Evolutionary conservation across 2,888 invertebrate genomes (phyloP).

Genomic region (Amitus sp.): DNA sequence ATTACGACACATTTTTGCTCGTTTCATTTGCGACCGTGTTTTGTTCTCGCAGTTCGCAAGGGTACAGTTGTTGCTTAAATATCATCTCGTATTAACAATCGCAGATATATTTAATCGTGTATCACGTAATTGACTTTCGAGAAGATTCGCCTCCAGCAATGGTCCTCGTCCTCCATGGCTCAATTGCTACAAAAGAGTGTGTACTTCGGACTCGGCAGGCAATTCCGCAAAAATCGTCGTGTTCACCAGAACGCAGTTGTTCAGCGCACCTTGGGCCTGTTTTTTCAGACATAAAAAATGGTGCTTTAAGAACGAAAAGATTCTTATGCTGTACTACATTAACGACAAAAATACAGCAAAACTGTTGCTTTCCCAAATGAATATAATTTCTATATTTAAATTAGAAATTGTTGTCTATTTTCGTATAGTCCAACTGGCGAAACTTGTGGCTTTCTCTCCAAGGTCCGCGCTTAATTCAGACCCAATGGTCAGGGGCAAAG

Average conservation of each 20-base stretch:
- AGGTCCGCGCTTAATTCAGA: too few relatives aligned
- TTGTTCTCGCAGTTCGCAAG: slow-evolving; percentile 9
- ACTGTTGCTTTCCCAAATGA: too few relatives aligned
- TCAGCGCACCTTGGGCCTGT: slow-evolving; percentile 93
- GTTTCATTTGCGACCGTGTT: slow-evolving; percentile 15
- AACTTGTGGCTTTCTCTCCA: too few relatives aligned
- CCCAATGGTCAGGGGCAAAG: too few relatives aligned
- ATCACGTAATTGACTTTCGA: slow-evolving; percentile 58
- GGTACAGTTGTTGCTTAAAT: slow-evolving; percentile 31
- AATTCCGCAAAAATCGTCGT: slow-evolving; percentile 96
- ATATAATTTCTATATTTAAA: too few relatives aligned
- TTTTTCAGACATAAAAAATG: too few relatives aligned
- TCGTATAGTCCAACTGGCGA: too few relatives aligned
- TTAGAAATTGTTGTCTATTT: too few relatives aligned
- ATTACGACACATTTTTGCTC: slow-evolving; percentile 6
- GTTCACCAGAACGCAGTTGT: slow-evolving; percentile 94
- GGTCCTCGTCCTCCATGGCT: slow-evolving; percentile 76
- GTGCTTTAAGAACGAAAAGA: too few relatives aligned
- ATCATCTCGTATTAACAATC: slow-evolving; percentile 24
- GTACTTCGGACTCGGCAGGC: slow-evolving; percentile 90
- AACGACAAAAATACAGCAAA: too few relatives aligned
- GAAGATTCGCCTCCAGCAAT: slow-evolving; percentile 61
- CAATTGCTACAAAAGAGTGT: slow-evolving; percentile 85
- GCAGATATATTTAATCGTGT: slow-evolving; percentile 19
- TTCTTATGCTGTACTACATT: too few relatives aligned